Conservation (phyloP, 23 tunicate genomes). For the Botrylloides violaceus region DNA sequence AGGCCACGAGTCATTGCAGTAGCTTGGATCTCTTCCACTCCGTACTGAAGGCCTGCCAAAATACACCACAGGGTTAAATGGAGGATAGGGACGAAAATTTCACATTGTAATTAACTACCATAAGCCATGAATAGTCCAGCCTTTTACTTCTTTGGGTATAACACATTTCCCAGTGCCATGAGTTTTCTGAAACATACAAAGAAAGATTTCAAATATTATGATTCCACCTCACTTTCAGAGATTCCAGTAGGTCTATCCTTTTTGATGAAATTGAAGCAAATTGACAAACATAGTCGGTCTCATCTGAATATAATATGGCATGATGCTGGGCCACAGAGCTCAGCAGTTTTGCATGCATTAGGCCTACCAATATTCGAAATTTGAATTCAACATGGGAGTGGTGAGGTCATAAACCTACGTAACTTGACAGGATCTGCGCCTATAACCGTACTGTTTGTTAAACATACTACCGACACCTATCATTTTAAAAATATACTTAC, state of each 20-base stretch:
- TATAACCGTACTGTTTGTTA: no score
- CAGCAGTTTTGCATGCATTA: no score
- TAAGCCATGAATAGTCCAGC: slow-evolving; percentile 62
- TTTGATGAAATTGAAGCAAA: no score
- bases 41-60: slow-evolving; percentile 38
- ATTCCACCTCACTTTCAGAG: no score
- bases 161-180: slow-evolving; percentile 16
- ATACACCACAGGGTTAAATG: background rate
- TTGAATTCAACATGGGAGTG: no score
- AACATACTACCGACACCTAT: background rate
- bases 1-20: slow-evolving; percentile 58
- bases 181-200: slow-evolving; percentile 6
- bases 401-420: no score
- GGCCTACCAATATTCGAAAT: no score
- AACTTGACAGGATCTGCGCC: no score
- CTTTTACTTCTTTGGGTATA: slow-evolving; percentile 26
- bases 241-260: no score
- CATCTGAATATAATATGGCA: no score
- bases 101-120: slow-evolving; percentile 24
- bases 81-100: background rate
- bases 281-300: no score
- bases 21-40: slow-evolving; percentile 27
- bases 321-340: no score
- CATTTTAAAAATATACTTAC: slow-evolving; percentile 26
- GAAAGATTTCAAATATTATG: background rate